phyloP scores from a whole-genome alignment of 1,140 invertebrate species.

The Pinna nobilis region DNA sequence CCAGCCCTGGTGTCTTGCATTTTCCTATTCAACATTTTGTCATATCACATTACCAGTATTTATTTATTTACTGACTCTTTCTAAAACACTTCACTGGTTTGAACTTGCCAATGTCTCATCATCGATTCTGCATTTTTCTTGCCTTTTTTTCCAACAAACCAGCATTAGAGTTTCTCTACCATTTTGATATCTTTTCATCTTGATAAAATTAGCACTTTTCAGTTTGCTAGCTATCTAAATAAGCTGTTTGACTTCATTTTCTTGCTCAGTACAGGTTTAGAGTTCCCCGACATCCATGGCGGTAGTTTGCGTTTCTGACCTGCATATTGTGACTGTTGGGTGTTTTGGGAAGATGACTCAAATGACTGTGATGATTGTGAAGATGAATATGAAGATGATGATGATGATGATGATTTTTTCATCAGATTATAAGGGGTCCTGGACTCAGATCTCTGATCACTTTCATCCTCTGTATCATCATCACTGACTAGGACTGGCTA shows the following conservation, averaged over 20 bases:
- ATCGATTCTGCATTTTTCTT: too few species aligned
- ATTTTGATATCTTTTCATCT: too few species aligned
- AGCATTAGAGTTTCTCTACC: too few species aligned
- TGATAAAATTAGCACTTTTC: too few species aligned
- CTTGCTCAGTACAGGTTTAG: conserved; percentile 50
- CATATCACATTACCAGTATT: too few species aligned
- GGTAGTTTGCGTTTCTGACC: conserved; percentile 56
- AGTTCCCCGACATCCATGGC: conserved; percentile 51
- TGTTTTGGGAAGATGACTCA: not conserved
- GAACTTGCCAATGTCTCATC: too few species aligned
- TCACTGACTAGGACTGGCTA: not conserved
- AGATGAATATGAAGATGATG: not conserved
- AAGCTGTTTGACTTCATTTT: conserved; percentile 64
- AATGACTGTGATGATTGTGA: not conserved
- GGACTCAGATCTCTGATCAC: not conserved
- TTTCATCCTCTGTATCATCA: not conserved
- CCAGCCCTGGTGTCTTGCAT: too few species aligned
- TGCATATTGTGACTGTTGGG: not conserved
- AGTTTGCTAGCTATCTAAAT: conserved; percentile 52
- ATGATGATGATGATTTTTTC: not conserved
- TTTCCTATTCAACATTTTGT: too few species aligned
- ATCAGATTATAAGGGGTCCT: not conserved
- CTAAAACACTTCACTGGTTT: too few species aligned
- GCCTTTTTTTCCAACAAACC: too few species aligned
- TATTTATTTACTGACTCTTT: too few species aligned